These are phyloP conservation scores for Malurus elegans DNA, from an alignment of 2,113 vertebrate species.

Conservation along the genomic window DNA sequence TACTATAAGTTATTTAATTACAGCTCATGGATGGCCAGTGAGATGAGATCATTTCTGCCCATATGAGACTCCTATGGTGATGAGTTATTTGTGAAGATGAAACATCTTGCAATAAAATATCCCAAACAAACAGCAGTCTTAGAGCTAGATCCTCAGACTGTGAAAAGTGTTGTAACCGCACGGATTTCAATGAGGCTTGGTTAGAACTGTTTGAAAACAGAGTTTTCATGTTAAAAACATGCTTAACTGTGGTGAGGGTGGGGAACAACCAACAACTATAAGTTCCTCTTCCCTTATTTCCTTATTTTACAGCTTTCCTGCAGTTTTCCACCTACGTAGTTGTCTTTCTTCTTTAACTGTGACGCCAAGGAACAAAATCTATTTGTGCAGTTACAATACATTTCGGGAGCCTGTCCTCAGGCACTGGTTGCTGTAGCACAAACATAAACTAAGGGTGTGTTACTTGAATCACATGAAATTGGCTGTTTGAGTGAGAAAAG, in stretches of 20 bases:
- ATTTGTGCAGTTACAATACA: background rate
- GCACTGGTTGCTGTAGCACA: background rate
- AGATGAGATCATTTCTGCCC: background rate
- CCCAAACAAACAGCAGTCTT: background rate
- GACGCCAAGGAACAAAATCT: background rate
- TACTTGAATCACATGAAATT: background rate
- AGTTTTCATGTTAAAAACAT: background rate
- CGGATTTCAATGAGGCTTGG: background rate
- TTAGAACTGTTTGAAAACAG: background rate
- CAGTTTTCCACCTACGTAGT: background rate
- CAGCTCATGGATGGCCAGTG: background rate
- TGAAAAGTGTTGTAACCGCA: background rate
- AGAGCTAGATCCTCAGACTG: background rate
- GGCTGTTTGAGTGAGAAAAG: background rate
- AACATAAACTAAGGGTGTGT: background rate
- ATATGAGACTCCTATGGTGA: background rate
- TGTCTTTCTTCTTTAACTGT: background rate
- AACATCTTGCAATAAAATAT: background rate
- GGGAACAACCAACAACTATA: background rate
- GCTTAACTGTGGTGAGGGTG: background rate
- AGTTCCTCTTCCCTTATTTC: background rate
- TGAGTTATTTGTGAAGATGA: background rate
- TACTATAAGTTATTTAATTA: constrained; percentile 38
- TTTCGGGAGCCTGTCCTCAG: background rate
- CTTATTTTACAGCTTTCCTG: background rate